phyloP scores from a whole-genome alignment of 2,113 vertebrate genomes.

The Myiagra hebetior region DNA sequence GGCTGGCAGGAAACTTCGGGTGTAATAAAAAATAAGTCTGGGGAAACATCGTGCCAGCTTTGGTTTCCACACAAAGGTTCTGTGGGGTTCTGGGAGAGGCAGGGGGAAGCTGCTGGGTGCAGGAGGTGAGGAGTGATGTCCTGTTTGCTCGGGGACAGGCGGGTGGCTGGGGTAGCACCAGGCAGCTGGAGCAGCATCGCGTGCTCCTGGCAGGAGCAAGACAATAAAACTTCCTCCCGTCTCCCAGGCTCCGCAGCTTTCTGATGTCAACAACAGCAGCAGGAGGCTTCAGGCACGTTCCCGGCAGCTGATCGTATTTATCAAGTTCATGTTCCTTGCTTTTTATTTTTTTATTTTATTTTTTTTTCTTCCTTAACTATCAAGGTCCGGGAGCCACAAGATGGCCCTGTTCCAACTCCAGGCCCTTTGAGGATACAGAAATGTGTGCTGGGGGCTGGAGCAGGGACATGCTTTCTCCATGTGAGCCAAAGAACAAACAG shows the following conservation, averaged over 20 bases:
- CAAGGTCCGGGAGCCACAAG: constrained; percentile 12
- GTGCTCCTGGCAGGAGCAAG: background rate
- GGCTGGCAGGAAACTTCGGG: background rate
- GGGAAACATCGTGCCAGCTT: fast-evolving
- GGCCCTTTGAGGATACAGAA: constrained; percentile 42
- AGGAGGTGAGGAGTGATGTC: background rate
- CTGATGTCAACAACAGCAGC: constrained; percentile 56
- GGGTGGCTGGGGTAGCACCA: background rate
- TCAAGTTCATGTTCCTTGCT: constrained; percentile 32
- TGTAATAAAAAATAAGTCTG: background rate
- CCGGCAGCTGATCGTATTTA: constrained; percentile 47
- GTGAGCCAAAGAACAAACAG: constrained; percentile 61
- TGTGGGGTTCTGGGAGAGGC: background rate
- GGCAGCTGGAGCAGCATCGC: background rate
- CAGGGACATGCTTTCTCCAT: constrained; percentile 45
- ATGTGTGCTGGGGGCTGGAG: constrained; percentile 48
- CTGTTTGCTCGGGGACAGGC: background rate
- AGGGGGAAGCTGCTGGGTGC: background rate
- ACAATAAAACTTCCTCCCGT: constrained; percentile 13
- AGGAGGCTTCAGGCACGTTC: constrained; percentile 48
- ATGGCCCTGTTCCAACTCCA: constrained; percentile 13
- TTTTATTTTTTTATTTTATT: background rate
- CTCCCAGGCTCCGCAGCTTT: background rate
- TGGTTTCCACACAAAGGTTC: background rate
- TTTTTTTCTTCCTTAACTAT: background rate